phyloP scores from a whole-genome alignment of 2,888 invertebrate species.

The Chrysolina haemoptera region DNA sequence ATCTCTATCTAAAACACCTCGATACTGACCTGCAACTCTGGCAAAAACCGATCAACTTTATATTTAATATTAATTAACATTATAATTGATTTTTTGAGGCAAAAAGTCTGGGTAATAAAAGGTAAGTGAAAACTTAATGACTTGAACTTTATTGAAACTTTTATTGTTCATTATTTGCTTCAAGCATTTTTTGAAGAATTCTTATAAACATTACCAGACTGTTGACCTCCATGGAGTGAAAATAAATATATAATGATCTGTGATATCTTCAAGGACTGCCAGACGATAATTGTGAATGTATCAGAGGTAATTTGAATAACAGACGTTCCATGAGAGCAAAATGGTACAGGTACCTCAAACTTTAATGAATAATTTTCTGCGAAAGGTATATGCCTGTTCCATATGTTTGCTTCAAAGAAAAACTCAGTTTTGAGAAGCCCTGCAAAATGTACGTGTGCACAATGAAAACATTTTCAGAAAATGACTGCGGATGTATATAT shows the following conservation, averaged over 20 bases:
- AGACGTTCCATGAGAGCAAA: no score
- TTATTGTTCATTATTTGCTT: constrained; percentile 19
- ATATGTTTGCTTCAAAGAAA: no score
- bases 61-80: constrained; percentile 20
- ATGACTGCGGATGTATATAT: no score
- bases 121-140: constrained; percentile 18
- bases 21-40: neutral
- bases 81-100: constrained; percentile 16
- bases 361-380: no score
- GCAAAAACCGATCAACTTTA: neutral
- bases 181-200: neutral
- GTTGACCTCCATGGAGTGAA: constrained; percentile 5
- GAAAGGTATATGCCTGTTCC: no score
- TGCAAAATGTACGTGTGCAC: no score
- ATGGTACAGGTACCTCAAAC: no score
- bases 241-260: neutral
- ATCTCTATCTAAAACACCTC: neutral
- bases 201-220: constrained; percentile 8
- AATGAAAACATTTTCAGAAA: no score
- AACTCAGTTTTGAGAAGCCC: no score
- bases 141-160: constrained; percentile 12
- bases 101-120: constrained; percentile 13
- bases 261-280: neutral
- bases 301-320: neutral
- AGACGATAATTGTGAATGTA: neutral